phyloP scores from a whole-genome alignment of 1,140 invertebrate species.

The Microplitis demolitor region DNA sequence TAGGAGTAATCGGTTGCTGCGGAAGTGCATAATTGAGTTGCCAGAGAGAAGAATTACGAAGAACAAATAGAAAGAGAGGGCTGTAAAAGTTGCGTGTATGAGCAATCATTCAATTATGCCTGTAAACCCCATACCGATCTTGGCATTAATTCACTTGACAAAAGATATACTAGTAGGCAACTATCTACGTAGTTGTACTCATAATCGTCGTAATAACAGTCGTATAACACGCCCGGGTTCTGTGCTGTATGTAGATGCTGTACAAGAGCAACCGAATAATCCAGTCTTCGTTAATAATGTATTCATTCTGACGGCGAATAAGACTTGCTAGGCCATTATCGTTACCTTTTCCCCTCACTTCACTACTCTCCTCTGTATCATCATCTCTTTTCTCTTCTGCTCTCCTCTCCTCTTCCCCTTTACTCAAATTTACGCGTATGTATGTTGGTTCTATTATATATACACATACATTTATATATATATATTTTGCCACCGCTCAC shows the following conservation, averaged over 20 bases:
- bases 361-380: background rate
- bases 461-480: background rate
- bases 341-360: constrained; percentile 2
- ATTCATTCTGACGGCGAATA: constrained; percentile 22
- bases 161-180: constrained; percentile 38
- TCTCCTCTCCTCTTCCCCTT: background rate
- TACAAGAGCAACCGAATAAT: constrained; percentile 2
- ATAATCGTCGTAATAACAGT: background rate
- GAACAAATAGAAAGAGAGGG: background rate
- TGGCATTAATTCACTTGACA: constrained; percentile 55
- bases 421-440: too few relatives aligned
- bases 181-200: background rate
- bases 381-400: too few relatives aligned
- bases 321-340: constrained; percentile 19
- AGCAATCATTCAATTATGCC: constrained; percentile 57
- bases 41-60: background rate
- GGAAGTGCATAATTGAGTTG: constrained; percentile 25
- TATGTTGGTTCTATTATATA: too few relatives aligned
- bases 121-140: constrained; percentile 46
- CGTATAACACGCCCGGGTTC: background rate
- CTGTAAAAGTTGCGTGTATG: constrained; percentile 29
- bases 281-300: constrained; percentile 22
- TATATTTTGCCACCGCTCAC: background rate
- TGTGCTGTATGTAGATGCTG: background rate
- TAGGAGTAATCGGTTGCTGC: too few relatives aligned